Evolutionary conservation across 2,797 vertebrate species (phyloP).

Genomic region (Somateria mollissima): DNA sequence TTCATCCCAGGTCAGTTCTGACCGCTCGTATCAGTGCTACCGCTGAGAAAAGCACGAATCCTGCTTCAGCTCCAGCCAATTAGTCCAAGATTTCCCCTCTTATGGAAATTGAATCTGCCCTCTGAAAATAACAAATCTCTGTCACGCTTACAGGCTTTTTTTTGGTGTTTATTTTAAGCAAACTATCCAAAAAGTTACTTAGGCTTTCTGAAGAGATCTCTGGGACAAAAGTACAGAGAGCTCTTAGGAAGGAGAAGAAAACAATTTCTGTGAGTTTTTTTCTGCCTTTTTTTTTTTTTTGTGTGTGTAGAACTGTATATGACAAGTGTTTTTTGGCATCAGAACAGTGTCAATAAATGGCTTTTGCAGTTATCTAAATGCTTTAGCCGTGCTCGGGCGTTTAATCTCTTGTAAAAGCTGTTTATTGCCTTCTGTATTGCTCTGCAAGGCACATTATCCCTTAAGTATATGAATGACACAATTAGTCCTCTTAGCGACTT

Average conservation of each 20-base stretch:
- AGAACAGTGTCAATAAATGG: slow-evolving; percentile 31
- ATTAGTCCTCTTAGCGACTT: slow-evolving; percentile 10
- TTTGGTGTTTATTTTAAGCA: not conserved
- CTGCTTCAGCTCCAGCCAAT: not conserved
- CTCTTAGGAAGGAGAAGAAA: not conserved
- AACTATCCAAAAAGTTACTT: not conserved
- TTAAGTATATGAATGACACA: slow-evolving; percentile 27
- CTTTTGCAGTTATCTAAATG: slow-evolving; percentile 64
- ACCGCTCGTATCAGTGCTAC: not conserved
- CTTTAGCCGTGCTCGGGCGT: slow-evolving; percentile 28
- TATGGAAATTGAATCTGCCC: not conserved
- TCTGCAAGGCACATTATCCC: slow-evolving; percentile 41
- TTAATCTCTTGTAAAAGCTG: slow-evolving; percentile 70
- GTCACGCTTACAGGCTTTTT: not conserved
- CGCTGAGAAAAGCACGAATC: not conserved
- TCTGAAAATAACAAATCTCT: not conserved
- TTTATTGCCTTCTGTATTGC: slow-evolving; percentile 45
- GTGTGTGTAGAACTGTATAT: not conserved
- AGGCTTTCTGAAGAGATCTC: not conserved
- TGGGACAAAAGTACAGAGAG: not conserved
- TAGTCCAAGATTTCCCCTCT: not conserved
- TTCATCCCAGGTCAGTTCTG: fast-evolving
- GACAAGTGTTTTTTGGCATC: not conserved
- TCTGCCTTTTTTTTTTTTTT: not conserved
- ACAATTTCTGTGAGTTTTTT: not conserved